These are phyloP conservation scores for Psettodes erumei DNA, from an alignment of 2,113 vertebrate genomes.

Conservation along the genomic window DNA sequence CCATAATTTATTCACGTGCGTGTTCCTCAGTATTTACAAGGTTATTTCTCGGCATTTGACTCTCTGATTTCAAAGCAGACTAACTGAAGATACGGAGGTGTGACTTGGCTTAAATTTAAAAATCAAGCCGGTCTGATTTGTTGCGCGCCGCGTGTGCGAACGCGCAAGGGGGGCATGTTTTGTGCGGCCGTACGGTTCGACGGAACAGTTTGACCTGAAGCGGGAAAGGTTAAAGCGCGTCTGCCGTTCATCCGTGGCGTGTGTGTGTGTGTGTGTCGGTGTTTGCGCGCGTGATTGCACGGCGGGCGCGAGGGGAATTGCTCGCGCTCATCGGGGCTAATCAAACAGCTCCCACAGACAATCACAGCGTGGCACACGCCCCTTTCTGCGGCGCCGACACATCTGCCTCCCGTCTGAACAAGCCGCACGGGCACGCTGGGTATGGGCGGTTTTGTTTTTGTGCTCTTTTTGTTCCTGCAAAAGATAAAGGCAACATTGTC, in stretches of 20 bases:
- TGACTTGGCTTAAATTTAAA: constrained; percentile 35
- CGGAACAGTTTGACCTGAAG: constrained; percentile 49
- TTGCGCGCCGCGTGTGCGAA: constrained; percentile 3
- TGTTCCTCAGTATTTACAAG: constrained; percentile 63
- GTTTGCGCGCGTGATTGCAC: constrained; percentile 60
- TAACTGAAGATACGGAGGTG: constrained; percentile 48
- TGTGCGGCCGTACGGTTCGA: constrained; percentile 9
- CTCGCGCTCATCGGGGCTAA: constrained; percentile 73
- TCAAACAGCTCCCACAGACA: constrained; percentile 74
- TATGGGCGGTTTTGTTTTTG: constrained; percentile 2
- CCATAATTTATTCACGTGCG: constrained; percentile 56
- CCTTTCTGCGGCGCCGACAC: constrained; percentile 59
- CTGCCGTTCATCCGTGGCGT: not conserved
- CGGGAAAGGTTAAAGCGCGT: constrained; percentile 40
- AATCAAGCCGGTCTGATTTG: constrained; percentile 41
- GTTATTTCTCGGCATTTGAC: constrained; percentile 55
- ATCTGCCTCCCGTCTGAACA: constrained; percentile 65
- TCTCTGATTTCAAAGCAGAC: constrained; percentile 49
- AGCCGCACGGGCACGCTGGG: constrained; percentile 52
- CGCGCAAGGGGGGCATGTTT: constrained; percentile 18
- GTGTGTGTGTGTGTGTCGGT: constrained; percentile 37
- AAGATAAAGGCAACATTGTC: constrained; percentile 64
- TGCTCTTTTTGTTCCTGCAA: not conserved
- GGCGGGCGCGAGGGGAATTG: constrained; percentile 68
- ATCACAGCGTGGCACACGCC: constrained; percentile 70